Conservation (phyloP, 2,888 invertebrate genomes). For the Diploptera punctata region DNA sequence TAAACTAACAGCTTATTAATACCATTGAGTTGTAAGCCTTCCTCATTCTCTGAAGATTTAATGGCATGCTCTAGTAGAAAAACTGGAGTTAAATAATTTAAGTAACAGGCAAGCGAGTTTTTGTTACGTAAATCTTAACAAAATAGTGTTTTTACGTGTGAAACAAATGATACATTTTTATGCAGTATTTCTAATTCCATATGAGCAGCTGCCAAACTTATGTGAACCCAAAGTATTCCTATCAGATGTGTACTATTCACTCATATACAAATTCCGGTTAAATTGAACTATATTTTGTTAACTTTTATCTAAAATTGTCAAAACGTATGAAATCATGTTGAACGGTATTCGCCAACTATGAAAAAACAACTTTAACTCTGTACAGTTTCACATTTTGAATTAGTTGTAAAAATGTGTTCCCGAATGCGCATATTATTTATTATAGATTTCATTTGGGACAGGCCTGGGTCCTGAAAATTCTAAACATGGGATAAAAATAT, state of each 20-base stretch:
- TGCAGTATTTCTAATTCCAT: neutral
- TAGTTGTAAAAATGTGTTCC: neutral
- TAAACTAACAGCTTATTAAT: too few species aligned
- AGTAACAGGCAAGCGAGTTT: neutral
- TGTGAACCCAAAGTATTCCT: neutral
- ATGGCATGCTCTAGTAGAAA: too few species aligned
- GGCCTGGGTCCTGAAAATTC: neutral
- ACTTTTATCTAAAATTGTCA: neutral
- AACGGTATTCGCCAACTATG: neutral
- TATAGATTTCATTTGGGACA: neutral
- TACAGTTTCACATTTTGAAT: neutral
- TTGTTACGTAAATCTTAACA: neutral
- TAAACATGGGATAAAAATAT: too few species aligned
- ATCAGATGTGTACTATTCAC: slow-evolving; percentile 2
- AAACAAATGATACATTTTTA: neutral
- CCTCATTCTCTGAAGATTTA: too few species aligned
- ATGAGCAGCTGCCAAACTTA: neutral
- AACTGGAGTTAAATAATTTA: neutral
- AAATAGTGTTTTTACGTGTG: neutral
- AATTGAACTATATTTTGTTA: neutral
- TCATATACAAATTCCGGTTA: neutral
- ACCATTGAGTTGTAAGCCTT: too few species aligned
- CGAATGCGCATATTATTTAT: neutral
- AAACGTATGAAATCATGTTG: neutral
- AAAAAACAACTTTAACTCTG: neutral